Base-by-base conservation (phyloP, 2,888 invertebrate genomes). In the Apomyelois bistriatella region DNA sequence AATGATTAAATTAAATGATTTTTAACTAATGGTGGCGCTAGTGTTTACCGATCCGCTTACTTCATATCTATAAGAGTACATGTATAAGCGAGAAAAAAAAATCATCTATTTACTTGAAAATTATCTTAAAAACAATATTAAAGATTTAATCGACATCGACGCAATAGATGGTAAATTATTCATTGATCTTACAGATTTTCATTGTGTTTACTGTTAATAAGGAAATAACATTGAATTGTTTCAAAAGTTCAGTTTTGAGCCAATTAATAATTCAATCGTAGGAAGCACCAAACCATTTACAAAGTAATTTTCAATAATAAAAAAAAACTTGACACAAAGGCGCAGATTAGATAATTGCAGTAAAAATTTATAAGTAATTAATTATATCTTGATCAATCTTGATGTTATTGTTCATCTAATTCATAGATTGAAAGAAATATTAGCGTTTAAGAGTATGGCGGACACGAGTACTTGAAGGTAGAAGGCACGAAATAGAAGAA, bases 151-250 rank as follows among this genome's bases (percentile, higher is more conserved):
- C 10, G 7, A 32, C 2, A 8, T 13, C 40, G 15, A 46, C 46
- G 46, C 46, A 32, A 46, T 32, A 9, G 13, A 32, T 32, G 30
- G 43, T 9, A 8, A 30, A 13, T 13, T 9, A 1, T 15, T 5
- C 5, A 46, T 30, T 9, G 32, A 32, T 13, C 13, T 42, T 30
- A 46, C 12, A 7, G 10, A 32, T 46, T 32, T 15, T 32, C 32
- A 32, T 46, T 46, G 30, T 12, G n/a, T n/a, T n/a, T n/a, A n/a
- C n/a, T n/a, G n/a, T 22, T 43, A n/a, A 13, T 32, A 46, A 13
- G 46, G 46, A 46, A 46, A 46, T 46, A 32, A 46, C 46, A 46
- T 46, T 46, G 32, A 46, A 30, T 32, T 30, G 30, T 32, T 9
- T 13, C 40, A 16, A 40, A 46, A 46, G 43, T 13, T 22, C 13